Conservation (phyloP, 2,113 vertebrate genomes). For the Progne subis region DNA sequence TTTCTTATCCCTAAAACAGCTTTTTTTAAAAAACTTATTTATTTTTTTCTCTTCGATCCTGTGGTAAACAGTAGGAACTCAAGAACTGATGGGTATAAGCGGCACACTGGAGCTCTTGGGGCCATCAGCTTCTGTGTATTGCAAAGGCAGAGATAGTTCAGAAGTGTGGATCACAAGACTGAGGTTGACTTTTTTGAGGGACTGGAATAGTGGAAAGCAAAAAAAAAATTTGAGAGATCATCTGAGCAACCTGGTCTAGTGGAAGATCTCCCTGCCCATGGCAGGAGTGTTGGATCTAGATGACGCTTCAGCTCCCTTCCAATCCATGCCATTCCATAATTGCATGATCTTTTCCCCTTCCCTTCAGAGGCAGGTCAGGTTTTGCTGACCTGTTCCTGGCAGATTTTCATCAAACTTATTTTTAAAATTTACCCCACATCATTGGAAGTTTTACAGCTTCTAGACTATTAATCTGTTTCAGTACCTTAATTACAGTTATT, state of each 20-base stretch:
- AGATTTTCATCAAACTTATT: background rate
- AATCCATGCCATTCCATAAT: background rate
- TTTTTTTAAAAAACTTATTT: too few species aligned
- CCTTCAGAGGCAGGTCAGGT: background rate
- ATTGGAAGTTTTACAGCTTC: background rate
- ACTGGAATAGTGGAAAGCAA: background rate
- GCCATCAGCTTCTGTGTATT: fast-evolving
- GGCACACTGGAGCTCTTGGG: background rate
- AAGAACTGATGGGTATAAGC: background rate
- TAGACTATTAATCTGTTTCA: background rate
- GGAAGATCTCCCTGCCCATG: background rate
- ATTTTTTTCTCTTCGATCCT: background rate
- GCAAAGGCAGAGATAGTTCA: background rate
- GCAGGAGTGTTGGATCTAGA: background rate
- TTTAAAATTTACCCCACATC: background rate
- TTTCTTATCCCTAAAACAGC: background rate
- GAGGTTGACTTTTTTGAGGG: background rate
- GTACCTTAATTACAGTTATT: background rate
- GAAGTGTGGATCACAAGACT: background rate
- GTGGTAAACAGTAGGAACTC: background rate
- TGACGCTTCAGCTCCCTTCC: background rate
- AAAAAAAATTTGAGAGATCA: background rate
- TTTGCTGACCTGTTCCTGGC: background rate
- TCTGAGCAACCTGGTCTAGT: background rate
- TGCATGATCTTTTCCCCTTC: background rate